Evolutionary conservation across 2,888 invertebrate genomes (phyloP), one percentile per base, ranked within the genome.

Genomic region (Agonopterix subpropinquella): DNA sequence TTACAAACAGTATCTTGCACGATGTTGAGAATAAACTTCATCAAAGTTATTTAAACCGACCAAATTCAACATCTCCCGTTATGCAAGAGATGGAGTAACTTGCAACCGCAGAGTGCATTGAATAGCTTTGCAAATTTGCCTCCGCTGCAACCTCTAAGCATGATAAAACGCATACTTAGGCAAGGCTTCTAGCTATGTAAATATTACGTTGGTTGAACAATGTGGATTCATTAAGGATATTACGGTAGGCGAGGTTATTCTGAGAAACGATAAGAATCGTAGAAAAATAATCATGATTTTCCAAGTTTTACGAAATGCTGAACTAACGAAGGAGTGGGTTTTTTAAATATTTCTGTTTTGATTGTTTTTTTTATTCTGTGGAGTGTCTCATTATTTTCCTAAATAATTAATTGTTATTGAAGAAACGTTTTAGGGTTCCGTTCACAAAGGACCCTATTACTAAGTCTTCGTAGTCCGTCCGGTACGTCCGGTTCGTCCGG

Each of bases 121-220:
- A 70, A 73, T 69, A 54, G 67, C 62, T 73, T 59, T 59, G 68
- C 62, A 73, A 74, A 76, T 71, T 76, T 73, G 64, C 65, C 57
- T 57, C 51, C 58, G 52, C 63, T 62, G 53, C 56, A 46, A 46
- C 50, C 53, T 48, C 54, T 59, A 55, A 57, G 57, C 59, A 60
- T 64, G 62, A 67, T 61, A 62, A 64, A 71, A 67, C 65, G 61
- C 61, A 60, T 56, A 61, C 59, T 61, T 48, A 54, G 28, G 13
- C 18, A 18, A 10, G 35, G 37, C 13, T 42, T 10, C 44, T 10
- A 11, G n/a, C 41, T 48, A 28, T 28, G 41, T 37, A 48, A 47
- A 47, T 43, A 43, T 9, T 11, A 10, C 36, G 46, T 35, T 11
- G n/a, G 45, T 18, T 41, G 15, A 39, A 28, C 28, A 42, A 42